Evolutionary conservation across 2,797 vertebrate species (phyloP).

Genomic region (Hydrocynus forskahlii): DNA sequence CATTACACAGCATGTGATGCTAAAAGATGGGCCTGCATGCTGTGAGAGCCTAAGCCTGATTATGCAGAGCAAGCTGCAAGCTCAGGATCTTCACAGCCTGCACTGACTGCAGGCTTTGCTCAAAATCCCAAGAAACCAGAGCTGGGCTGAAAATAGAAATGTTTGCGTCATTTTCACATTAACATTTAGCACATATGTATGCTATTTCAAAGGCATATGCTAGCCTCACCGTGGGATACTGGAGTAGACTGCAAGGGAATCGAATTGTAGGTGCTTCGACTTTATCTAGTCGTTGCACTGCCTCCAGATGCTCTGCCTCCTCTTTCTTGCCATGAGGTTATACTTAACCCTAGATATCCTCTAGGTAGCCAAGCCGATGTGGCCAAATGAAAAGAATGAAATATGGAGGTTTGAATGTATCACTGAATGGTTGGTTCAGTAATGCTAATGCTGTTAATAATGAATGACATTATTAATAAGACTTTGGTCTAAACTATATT

Average conservation of each 20-base stretch:
- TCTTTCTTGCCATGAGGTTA: neutral
- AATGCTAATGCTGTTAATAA: neutral
- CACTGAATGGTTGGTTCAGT: neutral
- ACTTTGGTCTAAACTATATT: too few relatives aligned
- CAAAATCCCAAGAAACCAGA: neutral
- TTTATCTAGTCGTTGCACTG: neutral
- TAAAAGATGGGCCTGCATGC: neutral
- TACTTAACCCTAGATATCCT: neutral
- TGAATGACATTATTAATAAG: neutral
- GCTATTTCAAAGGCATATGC: neutral
- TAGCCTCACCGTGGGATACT: neutral
- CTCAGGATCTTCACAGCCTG: conserved; percentile 5
- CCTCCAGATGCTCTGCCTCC: neutral
- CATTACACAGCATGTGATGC: conserved; percentile 14
- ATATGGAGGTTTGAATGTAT: neutral
- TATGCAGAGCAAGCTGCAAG: conserved; percentile 17
- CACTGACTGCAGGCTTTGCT: conserved; percentile 4
- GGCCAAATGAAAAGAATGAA: neutral
- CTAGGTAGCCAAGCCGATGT: too few relatives aligned
- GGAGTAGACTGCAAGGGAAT: neutral
- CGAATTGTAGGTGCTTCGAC: neutral
- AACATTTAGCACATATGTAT: neutral
- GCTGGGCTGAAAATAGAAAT: conserved; percentile 3
- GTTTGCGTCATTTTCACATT: neutral
- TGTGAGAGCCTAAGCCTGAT: conserved; percentile 18